Conservation (phyloP, 2,113 vertebrate genomes). For the Nothobranchius kuhntae region DNA sequence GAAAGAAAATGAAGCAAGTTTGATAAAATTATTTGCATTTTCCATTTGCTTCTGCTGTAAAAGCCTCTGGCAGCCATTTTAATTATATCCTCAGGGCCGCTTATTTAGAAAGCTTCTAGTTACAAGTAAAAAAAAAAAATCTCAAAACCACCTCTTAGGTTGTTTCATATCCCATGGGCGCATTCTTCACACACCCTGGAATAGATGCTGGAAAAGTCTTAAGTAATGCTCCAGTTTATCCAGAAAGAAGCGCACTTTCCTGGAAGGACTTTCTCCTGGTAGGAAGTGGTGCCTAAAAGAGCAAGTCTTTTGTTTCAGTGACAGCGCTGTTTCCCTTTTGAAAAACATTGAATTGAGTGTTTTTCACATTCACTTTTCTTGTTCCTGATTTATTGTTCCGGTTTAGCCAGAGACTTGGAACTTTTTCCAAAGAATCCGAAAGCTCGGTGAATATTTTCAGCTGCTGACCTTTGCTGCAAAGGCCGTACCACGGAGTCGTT, state of each 20-base stretch:
- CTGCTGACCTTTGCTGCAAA: constrained; percentile 65
- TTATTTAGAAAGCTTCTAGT: constrained; percentile 24
- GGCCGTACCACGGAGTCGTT: constrained; percentile 32
- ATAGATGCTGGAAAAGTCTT: constrained; percentile 64
- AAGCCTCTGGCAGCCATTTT: background rate
- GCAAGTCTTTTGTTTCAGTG: constrained; percentile 52
- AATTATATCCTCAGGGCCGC: constrained; percentile 1
- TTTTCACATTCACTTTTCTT: too few species aligned
- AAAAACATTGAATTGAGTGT: too few species aligned
- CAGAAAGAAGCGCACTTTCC: constrained; percentile 61
- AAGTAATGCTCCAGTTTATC: constrained; percentile 51
- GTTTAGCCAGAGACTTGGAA: constrained; percentile 3
- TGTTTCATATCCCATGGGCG: constrained; percentile 54
- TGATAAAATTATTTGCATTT: background rate
- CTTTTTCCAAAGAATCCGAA: constrained; percentile 55
- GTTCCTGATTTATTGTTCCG: constrained; percentile 8
- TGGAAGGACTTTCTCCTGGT: constrained; percentile 51
- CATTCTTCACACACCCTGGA: constrained; percentile 66
- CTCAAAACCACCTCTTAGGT: constrained; percentile 51
- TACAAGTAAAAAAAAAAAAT: constrained; percentile 33
- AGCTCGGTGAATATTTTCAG: constrained; percentile 71
- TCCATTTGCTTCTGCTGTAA: background rate
- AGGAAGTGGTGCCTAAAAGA: constrained; percentile 64
- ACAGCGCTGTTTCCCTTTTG: constrained; percentile 8
- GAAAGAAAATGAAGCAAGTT: background rate